Percentiles rank a stretch among this genome's conserved stretches.
These are phyloP conservation scores for Lasiurus cinereus DNA, from an alignment of 2,113 vertebrate genomes.

Conservation along the genomic window DNA sequence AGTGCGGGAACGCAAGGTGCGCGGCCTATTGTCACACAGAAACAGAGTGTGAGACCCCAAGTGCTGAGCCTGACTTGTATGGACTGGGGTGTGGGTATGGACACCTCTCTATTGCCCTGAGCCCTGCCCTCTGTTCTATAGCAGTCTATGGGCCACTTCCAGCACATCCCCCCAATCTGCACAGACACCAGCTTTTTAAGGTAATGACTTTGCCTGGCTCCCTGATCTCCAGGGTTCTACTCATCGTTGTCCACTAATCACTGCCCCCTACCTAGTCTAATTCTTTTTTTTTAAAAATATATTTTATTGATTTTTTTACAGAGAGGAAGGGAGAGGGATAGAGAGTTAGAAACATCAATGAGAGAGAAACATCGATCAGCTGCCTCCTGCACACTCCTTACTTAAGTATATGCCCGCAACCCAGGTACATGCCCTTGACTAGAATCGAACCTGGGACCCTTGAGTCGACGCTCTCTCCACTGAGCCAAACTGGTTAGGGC, in stretches of 20 bases:
- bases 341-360: no score
- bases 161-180: neutral
- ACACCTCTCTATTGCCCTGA: neutral
- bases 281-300: no score
- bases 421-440: no score
- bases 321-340: no score
- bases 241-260: neutral
- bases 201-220: neutral
- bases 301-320: no score
- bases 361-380: no score
- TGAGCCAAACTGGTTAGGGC: no score
- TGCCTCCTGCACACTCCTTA: no score
- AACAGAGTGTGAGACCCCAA: neutral
- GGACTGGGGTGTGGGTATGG: neutral
- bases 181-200: neutral
- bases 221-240: neutral
- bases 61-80: neutral
- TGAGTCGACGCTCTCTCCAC: no score
- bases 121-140: neutral
- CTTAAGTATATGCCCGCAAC: no score
- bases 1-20: no score
- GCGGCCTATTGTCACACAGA: neutral
- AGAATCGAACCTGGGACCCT: no score
- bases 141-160: neutral
- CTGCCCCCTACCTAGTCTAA: neutral